Evolutionary conservation across 2,888 invertebrate species (phyloP).

Genomic region (Napeogenes inachia): DNA sequence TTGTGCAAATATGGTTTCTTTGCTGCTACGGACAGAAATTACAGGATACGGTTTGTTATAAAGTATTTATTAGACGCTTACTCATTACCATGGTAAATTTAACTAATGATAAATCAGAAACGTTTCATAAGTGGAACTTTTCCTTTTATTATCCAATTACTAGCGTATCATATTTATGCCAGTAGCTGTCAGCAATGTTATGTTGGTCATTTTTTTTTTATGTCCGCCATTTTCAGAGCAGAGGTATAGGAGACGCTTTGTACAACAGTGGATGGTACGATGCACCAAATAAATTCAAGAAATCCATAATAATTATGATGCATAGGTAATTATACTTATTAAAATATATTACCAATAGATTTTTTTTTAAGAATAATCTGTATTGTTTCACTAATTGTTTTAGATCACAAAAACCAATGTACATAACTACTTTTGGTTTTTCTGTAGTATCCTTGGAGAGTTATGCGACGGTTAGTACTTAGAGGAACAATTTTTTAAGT

Average conservation of each 20-base stretch:
- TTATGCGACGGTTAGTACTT: slow-evolving; percentile 51
- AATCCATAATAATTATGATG: slow-evolving; percentile 54
- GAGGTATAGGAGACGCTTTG: slow-evolving; percentile 48
- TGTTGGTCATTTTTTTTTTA: too few relatives aligned
- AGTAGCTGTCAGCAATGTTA: too few relatives aligned
- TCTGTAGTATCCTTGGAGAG: slow-evolving; percentile 54
- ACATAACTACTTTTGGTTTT: slow-evolving; percentile 62
- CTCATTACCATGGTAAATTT: background rate
- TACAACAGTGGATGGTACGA: slow-evolving; percentile 62
- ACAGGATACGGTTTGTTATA: slow-evolving; percentile 54
- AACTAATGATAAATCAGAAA: background rate
- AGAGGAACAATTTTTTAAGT: too few relatives aligned
- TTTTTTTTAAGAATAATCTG: background rate
- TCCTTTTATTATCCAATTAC: background rate
- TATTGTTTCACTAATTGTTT: slow-evolving; percentile 24
- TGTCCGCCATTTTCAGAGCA: slow-evolving; percentile 40
- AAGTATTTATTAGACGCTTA: too few relatives aligned
- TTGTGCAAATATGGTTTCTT: slow-evolving; percentile 57
- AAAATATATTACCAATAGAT: too few relatives aligned
- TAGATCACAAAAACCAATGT: slow-evolving; percentile 55
- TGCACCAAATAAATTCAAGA: slow-evolving; percentile 47
- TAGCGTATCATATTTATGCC: too few relatives aligned
- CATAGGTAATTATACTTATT: slow-evolving; percentile 43
- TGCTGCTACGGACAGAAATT: slow-evolving; percentile 65
- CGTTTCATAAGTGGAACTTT: background rate